Percentiles rank a stretch among this genome's conserved stretches.
Conservation (phyloP, 2,888 invertebrate genomes). For the Sipha maydis region DNA sequence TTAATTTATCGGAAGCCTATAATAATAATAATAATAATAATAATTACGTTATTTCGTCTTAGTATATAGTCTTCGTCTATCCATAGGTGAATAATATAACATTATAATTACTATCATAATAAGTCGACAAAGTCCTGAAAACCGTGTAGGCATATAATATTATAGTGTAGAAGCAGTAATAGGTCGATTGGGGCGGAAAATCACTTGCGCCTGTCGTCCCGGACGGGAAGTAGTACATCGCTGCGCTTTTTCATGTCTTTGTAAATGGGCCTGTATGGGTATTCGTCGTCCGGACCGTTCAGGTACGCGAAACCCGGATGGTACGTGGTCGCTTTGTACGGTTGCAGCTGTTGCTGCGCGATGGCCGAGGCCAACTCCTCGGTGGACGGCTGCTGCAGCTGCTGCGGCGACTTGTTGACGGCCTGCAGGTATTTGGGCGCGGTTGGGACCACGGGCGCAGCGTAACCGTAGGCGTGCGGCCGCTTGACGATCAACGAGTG, state of each 20-base stretch:
- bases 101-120: neutral
- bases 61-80: neutral
- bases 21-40: slow-evolving; percentile 10
- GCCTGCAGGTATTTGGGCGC: slow-evolving; percentile 1
- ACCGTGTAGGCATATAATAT: neutral
- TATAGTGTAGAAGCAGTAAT: neutral
- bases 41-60: neutral
- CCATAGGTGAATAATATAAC: neutral
- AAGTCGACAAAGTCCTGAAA: neutral
- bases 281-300: slow-evolving; percentile 50
- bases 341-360: slow-evolving; percentile 26
- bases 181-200: neutral
- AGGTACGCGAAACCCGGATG: slow-evolving; percentile 41
- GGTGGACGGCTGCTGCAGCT: slow-evolving; percentile 25
- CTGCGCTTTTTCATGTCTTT: slow-evolving; percentile 53
- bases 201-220: slow-evolving; percentile 11
- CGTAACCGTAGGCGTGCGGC: slow-evolving; percentile 55
- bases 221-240: slow-evolving; percentile 10
- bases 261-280: slow-evolving; percentile 50
- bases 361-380: slow-evolving; percentile 28
- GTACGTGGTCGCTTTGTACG: slow-evolving; percentile 37
- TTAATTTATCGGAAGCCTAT: slow-evolving; percentile 33
- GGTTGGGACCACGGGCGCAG: neutral
- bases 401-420: slow-evolving; percentile 2
- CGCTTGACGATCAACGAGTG: slow-evolving; percentile 46